Evolutionary conservation across 2,888 invertebrate species (phyloP).

Genomic region (Priocnemis perturbator): DNA sequence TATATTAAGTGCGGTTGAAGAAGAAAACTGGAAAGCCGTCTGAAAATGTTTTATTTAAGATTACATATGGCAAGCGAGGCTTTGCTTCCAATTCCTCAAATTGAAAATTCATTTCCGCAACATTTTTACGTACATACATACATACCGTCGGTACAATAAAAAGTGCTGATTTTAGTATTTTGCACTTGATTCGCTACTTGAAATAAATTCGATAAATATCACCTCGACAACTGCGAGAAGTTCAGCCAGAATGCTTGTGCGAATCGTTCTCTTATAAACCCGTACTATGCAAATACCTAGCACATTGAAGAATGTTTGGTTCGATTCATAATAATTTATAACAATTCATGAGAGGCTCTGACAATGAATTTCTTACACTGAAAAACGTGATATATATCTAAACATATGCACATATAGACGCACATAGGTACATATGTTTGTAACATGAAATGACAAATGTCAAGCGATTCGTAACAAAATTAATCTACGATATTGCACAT

Average conservation of each 20-base stretch:
- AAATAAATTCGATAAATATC: conserved; percentile 53
- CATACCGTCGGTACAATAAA: conserved; percentile 55
- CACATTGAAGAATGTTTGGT: conserved; percentile 53
- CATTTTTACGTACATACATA: conserved; percentile 58
- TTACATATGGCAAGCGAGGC: conserved; percentile 67
- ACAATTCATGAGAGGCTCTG: conserved; percentile 2
- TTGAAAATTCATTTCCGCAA: conserved; percentile 54
- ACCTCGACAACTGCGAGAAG: conserved; percentile 44
- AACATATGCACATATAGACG: not conserved
- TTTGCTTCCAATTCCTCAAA: conserved; percentile 62
- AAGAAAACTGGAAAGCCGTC: conserved; percentile 44
- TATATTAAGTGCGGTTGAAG: too few relatives aligned
- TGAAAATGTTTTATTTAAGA: conserved; percentile 63
- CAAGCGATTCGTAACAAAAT: conserved; percentile 29
- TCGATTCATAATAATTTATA: conserved; percentile 37
- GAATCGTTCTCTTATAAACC: conserved; percentile 45
- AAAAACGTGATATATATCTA: conserved; percentile 40
- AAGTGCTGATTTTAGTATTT: conserved; percentile 45
- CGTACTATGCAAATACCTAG: conserved; percentile 47
- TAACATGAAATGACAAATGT: conserved; percentile 36
- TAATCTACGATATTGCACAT: conserved; percentile 30
- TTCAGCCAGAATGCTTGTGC: conserved; percentile 45
- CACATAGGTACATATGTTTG: conserved; percentile 9
- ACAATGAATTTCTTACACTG: conserved; percentile 8
- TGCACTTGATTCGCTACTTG: conserved; percentile 51